Conservation (phyloP, 2,888 invertebrate genomes). For the Drosophila pseudotalamancana region DNA sequence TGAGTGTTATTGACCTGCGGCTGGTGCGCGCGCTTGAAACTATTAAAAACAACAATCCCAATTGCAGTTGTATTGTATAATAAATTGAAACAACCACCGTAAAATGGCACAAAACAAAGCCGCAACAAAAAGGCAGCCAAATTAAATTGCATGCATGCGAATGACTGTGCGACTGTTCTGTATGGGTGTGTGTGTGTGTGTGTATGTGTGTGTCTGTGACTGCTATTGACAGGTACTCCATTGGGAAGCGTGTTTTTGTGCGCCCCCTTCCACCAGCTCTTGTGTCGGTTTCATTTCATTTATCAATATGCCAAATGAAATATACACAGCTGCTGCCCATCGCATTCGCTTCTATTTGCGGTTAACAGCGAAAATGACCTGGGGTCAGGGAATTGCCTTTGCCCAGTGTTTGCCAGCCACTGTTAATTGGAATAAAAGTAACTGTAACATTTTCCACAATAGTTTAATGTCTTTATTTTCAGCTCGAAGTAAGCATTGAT, state of each 20-base stretch:
- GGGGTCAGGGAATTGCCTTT: constrained; percentile 32
- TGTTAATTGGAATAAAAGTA: constrained; percentile 22
- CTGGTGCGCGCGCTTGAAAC: constrained; percentile 37
- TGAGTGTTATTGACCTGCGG: constrained; percentile 43
- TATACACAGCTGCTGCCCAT: constrained; percentile 23
- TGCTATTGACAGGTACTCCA: constrained; percentile 66
- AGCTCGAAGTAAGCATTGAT: background rate
- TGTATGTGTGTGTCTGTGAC: constrained; percentile 29
- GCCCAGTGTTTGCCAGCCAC: background rate
- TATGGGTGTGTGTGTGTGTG: background rate
- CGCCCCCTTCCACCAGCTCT: background rate
- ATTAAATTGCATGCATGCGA: constrained; percentile 69
- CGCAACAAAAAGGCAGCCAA: constrained; percentile 70
- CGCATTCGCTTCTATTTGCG: constrained; percentile 39
- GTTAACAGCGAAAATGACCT: constrained; percentile 35
- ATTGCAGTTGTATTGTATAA: constrained; percentile 54
- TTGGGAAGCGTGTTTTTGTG: constrained; percentile 16
- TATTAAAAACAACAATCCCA: constrained; percentile 58
- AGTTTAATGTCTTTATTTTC: constrained; percentile 31
- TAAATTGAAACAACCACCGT: constrained; percentile 77
- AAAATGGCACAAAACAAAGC: constrained; percentile 70
- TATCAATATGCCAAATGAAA: constrained; percentile 72
- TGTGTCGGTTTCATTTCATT: constrained; percentile 64
- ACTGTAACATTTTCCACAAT: constrained; percentile 7
- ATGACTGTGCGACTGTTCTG: background rate